Percentiles rank a stretch among this genome's conserved stretches.
phyloP scores from a whole-genome alignment of 2,113 vertebrate genomes.

The Ovis aries region DNA sequence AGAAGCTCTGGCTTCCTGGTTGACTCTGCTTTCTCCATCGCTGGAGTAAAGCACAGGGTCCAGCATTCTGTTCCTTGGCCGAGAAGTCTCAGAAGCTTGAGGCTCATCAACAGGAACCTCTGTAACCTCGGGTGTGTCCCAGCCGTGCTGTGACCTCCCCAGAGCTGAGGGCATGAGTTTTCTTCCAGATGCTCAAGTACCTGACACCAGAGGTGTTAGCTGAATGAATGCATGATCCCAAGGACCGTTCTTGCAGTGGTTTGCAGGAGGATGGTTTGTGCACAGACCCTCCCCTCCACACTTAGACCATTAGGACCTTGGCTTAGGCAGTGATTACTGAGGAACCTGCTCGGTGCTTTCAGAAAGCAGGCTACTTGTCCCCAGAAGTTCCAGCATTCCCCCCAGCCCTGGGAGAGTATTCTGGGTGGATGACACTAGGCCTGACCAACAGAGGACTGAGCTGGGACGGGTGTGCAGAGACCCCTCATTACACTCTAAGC shows the following conservation, averaged over 20 bases:
- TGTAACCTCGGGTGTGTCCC: background rate
- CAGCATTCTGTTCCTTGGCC: background rate
- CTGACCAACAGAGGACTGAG: background rate
- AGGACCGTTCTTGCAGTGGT: background rate
- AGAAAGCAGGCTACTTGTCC: background rate
- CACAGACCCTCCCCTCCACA: background rate
- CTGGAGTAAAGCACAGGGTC: background rate
- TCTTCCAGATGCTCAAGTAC: background rate
- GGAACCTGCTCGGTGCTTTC: background rate
- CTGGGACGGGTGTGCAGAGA: background rate
- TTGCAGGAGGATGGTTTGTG: background rate
- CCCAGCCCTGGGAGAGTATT: background rate
- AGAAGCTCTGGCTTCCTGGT: background rate
- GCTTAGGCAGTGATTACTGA: background rate
- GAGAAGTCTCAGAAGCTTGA: accelerated
- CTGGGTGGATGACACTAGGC: background rate
- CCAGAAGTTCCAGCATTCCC: background rate
- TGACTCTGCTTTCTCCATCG: background rate
- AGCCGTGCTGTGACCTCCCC: background rate
- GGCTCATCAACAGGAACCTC: background rate
- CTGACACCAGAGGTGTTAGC: background rate
- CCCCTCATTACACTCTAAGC: background rate
- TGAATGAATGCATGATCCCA: background rate
- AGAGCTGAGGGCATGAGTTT: background rate
- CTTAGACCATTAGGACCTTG: background rate